Evolutionary conservation across 2,113 vertebrate species (phyloP), one percentile per base, ranked within the genome.

Genomic region (Alouatta palliata): DNA sequence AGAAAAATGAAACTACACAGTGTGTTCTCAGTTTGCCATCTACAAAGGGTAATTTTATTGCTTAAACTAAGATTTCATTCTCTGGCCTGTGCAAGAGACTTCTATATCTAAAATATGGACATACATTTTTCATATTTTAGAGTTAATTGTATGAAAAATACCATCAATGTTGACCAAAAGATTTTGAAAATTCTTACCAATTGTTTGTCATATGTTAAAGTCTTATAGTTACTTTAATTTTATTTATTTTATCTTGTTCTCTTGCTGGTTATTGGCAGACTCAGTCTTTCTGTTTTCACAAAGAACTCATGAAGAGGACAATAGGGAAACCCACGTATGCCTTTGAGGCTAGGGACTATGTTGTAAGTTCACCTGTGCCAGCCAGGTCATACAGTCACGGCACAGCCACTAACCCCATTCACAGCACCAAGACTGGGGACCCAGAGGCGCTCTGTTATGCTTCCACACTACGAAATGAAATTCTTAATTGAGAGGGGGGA

Each of bases 271-370:
- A 98, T 98, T 99, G 99, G 98, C 99, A 99, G 99, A 99, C 99
- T 96, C 99, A 99, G 98, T 99, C 99, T 98, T 98, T 99, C 98
- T 98, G 98, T 99, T 99, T 98, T 99, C 99, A 99, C 99, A 99
- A 99, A 99, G 99, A 99, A 98, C 99, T 99, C 97, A 99, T 99
- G 99, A 99, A 99, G 99, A 99, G 99, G 99, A 99, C 99, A 91
- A 98, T 99, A 99, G 99, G 99, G 98, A 99, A 98, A 97, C 99
- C 99, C 98, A 99, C 99, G 90, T 99, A 99, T 99, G 99, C 99
- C 98, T 95, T 99, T 98, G 99, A 99, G 99, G 99, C 99, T 99
- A 99, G 99, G 99, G 99, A 99, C 95, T 99, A 99, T 98, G 98
- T 99, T 99, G 99, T 99, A 99, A 99, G 99, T 99, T 98, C 95